Evolutionary conservation across 2,797 vertebrate species (phyloP), one percentile per base, ranked within the genome.

Genomic region (Neoniphon sammara): DNA sequence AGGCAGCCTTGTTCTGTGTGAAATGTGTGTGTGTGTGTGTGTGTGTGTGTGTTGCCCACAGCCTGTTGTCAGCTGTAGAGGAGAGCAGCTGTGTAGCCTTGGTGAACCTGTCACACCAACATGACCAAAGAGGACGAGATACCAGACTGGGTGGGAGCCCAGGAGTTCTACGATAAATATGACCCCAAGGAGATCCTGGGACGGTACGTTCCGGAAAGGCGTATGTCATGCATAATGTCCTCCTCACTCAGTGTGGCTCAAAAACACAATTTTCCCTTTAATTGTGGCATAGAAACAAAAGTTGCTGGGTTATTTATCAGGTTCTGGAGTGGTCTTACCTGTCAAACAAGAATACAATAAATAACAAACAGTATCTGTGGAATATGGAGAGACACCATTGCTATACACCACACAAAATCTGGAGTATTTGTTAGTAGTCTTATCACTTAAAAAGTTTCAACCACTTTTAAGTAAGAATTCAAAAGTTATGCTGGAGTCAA

Each of bases 111-210:
- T 84, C 61, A 27, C 71, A 49, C 63, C 84, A 85, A 72, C 79
- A 99, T 99, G 97, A 95, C 97, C 71, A 95, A 93, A 90, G 96
- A 97, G 1, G 96, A 98, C n/a, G 95, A 96, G 2, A 89, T 96
- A 75, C 96, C 95, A 0, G 97, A 98, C 83, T 95, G 93, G 86
- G 92, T 93, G 52, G 95, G 96, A 2, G 95, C 97, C 49, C 93
- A 96, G 85, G 95, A 96, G 78, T 99, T 99, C 81, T 98, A 99
- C 14, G 94, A 96, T 80, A 98, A 98, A 84, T 99, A 99, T 64
- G 97, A 98, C 14, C 93, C 97, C 0, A 99, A 98, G 88, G 98
- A 99, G 89, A 85, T 99, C 78, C 91, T 99, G 70, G 98, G 98
- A 92, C 96, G 98, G 98, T 99, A 94, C 4, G 71, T 75, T 56